Percentiles rank a stretch among this genome's conserved stretches.
phyloP scores from a whole-genome alignment of 2,888 invertebrate species.

The Stratiomys singularior region DNA sequence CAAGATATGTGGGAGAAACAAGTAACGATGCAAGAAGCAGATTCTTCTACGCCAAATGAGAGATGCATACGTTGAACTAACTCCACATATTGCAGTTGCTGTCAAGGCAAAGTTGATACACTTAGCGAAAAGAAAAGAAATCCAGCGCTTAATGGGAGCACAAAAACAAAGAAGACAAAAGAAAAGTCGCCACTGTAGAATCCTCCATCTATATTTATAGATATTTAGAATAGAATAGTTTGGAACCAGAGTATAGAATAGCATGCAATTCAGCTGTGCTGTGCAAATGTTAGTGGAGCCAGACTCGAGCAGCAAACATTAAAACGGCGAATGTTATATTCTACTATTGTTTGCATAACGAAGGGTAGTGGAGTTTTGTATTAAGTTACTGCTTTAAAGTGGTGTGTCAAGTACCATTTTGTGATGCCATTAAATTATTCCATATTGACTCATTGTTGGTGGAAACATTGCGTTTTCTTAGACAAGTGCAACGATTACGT shows the following conservation, averaged over 20 bases:
- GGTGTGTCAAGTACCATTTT: not conserved
- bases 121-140: not conserved
- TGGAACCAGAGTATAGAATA: not conserved
- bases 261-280: not conserved
- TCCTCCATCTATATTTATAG: not conserved
- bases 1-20: not conserved
- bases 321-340: not conserved
- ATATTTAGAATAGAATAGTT: not conserved
- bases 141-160: not conserved
- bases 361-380: constrained; percentile 3
- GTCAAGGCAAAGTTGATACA: not conserved
- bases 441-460: not conserved
- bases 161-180: not conserved
- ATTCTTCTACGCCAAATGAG: not conserved
- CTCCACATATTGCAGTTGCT: not conserved
- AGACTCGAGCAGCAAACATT: not conserved
- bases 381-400: constrained; percentile 1
- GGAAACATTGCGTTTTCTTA: too few species aligned
- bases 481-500: too few species aligned
- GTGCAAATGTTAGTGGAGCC: not conserved
- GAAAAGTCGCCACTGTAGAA: not conserved
- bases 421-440: not conserved
- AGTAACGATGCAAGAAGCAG: not conserved
- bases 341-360: not conserved
- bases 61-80: not conserved